phyloP scores from a whole-genome alignment of 2,113 vertebrate genomes.

The Regulus satrapa region DNA sequence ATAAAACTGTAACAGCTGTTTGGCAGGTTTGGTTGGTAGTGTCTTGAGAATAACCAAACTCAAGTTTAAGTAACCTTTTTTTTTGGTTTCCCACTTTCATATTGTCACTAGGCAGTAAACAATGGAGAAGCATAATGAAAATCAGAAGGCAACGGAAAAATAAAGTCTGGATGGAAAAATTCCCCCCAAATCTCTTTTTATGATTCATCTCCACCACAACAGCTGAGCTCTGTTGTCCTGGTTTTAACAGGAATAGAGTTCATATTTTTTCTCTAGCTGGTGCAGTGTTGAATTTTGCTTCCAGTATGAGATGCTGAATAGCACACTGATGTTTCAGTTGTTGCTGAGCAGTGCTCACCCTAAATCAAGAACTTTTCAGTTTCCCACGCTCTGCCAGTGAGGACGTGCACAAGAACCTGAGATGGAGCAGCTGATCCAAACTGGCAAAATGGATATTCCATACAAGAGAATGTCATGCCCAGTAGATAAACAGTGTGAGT shows the following conservation, averaged over 20 bases:
- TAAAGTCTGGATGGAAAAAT: background rate
- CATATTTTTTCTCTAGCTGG: background rate
- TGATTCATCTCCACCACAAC: background rate
- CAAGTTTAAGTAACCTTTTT: background rate
- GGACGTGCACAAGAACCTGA: background rate
- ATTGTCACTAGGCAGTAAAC: background rate
- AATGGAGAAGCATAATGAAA: background rate
- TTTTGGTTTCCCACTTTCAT: background rate
- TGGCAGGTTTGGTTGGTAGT: background rate
- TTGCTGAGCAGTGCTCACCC: background rate
- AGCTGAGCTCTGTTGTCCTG: background rate
- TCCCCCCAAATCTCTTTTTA: background rate
- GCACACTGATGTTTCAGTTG: background rate
- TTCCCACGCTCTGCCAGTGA: background rate
- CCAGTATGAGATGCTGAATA: background rate
- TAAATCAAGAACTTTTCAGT: background rate
- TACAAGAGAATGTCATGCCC: background rate
- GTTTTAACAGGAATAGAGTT: background rate
- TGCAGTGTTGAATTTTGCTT: background rate
- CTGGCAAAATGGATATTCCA: background rate
- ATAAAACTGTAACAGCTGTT: background rate
- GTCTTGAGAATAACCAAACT: background rate
- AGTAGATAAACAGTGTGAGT: background rate
- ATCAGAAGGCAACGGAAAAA: background rate
- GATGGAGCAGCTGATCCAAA: background rate